These are phyloP conservation scores for Pseudomugil gertrudae DNA, from an alignment of 2,797 vertebrate species.

Conservation along the genomic window DNA sequence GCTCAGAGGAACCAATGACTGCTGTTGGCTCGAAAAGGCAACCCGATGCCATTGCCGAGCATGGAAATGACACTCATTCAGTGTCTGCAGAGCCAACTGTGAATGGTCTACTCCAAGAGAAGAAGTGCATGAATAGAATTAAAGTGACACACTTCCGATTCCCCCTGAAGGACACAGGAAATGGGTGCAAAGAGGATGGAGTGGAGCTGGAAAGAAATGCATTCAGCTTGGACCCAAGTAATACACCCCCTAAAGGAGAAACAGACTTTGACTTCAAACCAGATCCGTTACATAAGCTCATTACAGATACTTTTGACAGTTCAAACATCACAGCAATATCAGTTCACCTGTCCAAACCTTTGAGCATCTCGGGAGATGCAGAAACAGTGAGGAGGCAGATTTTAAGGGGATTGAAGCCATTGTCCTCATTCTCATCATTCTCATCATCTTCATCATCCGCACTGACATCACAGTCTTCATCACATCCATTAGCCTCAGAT, in stretches of 20 bases:
- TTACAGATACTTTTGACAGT: slow-evolving; percentile 48
- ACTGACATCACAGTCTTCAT: neutral
- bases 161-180: slow-evolving; percentile 31
- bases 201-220: neutral
- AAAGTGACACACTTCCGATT: slow-evolving; percentile 65
- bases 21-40: slow-evolving; percentile 27
- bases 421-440: slow-evolving; percentile 8
- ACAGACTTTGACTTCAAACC: slow-evolving; percentile 7
- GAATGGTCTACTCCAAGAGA: slow-evolving; percentile 38
- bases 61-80: slow-evolving; percentile 31
- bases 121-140: slow-evolving; percentile 73
- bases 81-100: slow-evolving; percentile 29
- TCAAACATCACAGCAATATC: slow-evolving; percentile 64
- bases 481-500: neutral
- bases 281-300: slow-evolving; percentile 57
- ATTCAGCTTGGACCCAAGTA: slow-evolving; percentile 2
- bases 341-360: slow-evolving; percentile 52
- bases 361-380: slow-evolving; percentile 22
- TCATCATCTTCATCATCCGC: slow-evolving; percentile 6
- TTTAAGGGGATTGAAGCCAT: slow-evolving; percentile 32
- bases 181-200: slow-evolving; percentile 32
- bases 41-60: slow-evolving; percentile 34
- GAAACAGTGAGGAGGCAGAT: slow-evolving; percentile 37
- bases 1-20: slow-evolving; percentile 30
- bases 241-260: neutral